These are phyloP conservation scores for Cliona cf. orientalis DNA, from an alignment of 37 sponge, comb jelly and placozoan genomes.

Conservation along the genomic window DNA sequence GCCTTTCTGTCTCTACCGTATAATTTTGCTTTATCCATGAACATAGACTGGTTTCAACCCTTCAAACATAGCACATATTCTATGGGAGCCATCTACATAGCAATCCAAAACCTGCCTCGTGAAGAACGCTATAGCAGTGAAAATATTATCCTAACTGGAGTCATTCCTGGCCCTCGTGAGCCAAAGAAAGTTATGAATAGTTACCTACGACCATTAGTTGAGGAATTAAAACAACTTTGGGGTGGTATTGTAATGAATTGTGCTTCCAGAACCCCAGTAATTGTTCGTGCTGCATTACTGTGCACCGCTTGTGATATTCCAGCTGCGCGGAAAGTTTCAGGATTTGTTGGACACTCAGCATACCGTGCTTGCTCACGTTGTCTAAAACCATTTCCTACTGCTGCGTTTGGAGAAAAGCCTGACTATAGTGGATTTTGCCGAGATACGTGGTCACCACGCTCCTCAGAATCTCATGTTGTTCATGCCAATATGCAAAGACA, in stretches of 20 bases:
- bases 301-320: constrained; percentile 70
- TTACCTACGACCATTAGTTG: constrained; percentile 47
- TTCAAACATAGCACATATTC: constrained; percentile 46
- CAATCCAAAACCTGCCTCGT: constrained; percentile 61
- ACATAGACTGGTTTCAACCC: constrained; percentile 69
- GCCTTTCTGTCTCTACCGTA: not conserved
- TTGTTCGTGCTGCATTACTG: constrained; percentile 30
- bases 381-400: not conserved
- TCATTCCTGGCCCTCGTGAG: not conserved
- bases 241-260: not conserved
- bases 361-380: not conserved
- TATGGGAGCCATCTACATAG: constrained; percentile 58
- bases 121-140: constrained; percentile 34
- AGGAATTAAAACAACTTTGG: constrained; percentile 35
- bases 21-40: constrained; percentile 12
- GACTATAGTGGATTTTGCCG: constrained; percentile 44
- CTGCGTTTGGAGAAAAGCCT: not conserved
- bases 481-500: no score
- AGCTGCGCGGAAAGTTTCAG: constrained; percentile 63
- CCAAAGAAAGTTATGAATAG: constrained; percentile 24
- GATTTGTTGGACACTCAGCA: constrained; percentile 27
- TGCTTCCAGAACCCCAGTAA: constrained; percentile 2
- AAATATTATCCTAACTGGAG: constrained; percentile 43
- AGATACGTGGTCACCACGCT: constrained; percentile 12
- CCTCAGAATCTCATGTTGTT: no score